A percentile compares a stretch with the other conserved stretches of the same genome.
phyloP scores from a whole-genome alignment of 37 sponge, comb jelly and placozoan species.

The Halichondria panicea region DNA sequence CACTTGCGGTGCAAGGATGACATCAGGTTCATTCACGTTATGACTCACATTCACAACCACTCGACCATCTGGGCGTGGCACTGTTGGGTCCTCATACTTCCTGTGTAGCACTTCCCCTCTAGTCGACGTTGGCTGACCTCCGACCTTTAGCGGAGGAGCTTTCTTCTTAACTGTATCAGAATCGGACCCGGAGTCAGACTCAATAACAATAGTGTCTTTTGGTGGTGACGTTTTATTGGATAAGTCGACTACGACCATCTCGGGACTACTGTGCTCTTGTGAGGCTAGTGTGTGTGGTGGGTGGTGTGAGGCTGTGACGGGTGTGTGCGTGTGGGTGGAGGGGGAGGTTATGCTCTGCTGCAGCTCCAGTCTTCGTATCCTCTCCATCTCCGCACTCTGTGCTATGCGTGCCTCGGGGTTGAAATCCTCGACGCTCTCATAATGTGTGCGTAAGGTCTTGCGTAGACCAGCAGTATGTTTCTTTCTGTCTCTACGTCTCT shows the following conservation, averaged over 20 bases:
- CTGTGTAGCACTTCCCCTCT: neutral
- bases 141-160: neutral
- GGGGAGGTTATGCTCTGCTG: constrained; percentile 20
- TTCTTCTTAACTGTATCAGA: neutral
- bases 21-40: constrained; percentile 64
- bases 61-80: constrained; percentile 30
- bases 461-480: constrained; percentile 18
- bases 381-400: constrained; percentile 75
- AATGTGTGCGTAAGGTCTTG: constrained; percentile 29
- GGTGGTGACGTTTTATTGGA: neutral
- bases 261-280: too few species aligned
- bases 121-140: neutral
- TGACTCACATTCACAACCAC: constrained; percentile 83
- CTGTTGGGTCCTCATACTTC: constrained; percentile 34
- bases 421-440: constrained; percentile 56
- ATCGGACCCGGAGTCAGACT: constrained; percentile 23
- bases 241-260: neutral
- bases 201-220: constrained; percentile 35
- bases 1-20: constrained; percentile 85
- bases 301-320: neutral
- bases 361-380: constrained; percentile 52
- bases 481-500: constrained; percentile 8
- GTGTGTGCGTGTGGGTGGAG: neutral
- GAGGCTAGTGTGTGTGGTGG: too few species aligned
- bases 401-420: constrained; percentile 68